Evolutionary conservation across 2,797 vertebrate genomes (phyloP).

Genomic region (Channa striata): DNA sequence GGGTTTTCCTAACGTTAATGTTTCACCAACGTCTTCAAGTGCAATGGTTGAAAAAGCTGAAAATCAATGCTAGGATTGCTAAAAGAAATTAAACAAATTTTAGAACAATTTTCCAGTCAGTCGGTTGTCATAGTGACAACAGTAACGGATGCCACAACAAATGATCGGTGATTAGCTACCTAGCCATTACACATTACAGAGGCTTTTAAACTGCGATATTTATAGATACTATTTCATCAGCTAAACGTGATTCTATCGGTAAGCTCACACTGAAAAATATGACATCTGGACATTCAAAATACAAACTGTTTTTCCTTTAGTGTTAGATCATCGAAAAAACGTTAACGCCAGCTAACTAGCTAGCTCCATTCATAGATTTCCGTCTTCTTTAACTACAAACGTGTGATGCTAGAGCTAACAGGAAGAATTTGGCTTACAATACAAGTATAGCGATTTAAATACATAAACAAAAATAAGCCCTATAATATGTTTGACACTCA

Average conservation of each 20-base stretch:
- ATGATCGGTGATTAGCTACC: neutral
- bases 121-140: conserved; percentile 81
- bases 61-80: too few relatives aligned
- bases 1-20: too few relatives aligned
- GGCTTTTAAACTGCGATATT: neutral
- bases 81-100: neutral
- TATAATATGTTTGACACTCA: accelerated
- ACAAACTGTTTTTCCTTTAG: neutral
- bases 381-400: neutral
- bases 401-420: accelerated
- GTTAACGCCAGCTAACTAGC: conserved; percentile 61
- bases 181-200: neutral
- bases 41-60: neutral
- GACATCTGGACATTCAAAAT: accelerated
- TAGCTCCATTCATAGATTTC: conserved; percentile 60
- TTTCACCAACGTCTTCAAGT: neutral
- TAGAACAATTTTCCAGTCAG: neutral
- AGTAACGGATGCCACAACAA: conserved; percentile 42
- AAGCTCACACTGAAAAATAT: accelerated
- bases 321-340: neutral
- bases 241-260: accelerated
- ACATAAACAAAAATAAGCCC: accelerated
- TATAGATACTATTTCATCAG: neutral
- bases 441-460: accelerated
- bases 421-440: accelerated